Evolutionary conservation across 2,888 invertebrate species (phyloP).

Genomic region (Eueremaeus valkanovi): DNA sequence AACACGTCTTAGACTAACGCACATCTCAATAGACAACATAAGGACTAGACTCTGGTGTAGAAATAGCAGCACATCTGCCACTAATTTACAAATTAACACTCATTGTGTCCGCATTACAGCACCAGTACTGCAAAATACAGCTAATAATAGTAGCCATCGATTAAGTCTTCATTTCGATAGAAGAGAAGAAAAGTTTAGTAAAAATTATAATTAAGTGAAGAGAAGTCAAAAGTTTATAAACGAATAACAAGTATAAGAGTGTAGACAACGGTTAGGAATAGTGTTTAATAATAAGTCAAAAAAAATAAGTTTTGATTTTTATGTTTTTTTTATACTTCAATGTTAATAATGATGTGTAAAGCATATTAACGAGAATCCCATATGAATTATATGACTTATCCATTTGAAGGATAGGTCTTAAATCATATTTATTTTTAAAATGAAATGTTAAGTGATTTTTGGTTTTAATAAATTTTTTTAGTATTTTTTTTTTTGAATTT

Average conservation of each 20-base stretch:
- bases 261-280: too few relatives aligned
- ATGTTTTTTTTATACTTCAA: neutral
- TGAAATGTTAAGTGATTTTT: too few relatives aligned
- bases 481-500: neutral
- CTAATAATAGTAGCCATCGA: conserved; percentile 18
- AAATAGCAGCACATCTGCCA: neutral
- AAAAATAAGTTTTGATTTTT: neutral
- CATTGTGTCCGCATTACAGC: neutral
- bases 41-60: too few relatives aligned
- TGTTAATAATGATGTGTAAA: too few relatives aligned
- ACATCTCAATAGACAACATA: too few relatives aligned
- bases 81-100: conserved; percentile 37
- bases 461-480: neutral
- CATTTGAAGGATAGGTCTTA: too few relatives aligned
- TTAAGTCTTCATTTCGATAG: neutral
- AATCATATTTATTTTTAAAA: too few relatives aligned
- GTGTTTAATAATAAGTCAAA: too few relatives aligned
- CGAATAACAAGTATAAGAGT: neutral
- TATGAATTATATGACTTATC: too few relatives aligned
- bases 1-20: too few relatives aligned
- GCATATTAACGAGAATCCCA: too few relatives aligned
- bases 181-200: neutral
- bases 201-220: neutral
- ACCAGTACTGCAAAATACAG: neutral
- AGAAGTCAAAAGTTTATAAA: neutral